These are phyloP conservation scores for Corydoras sp. DNA, from an alignment of 2,113 vertebrate genomes.

Conservation along the genomic window DNA sequence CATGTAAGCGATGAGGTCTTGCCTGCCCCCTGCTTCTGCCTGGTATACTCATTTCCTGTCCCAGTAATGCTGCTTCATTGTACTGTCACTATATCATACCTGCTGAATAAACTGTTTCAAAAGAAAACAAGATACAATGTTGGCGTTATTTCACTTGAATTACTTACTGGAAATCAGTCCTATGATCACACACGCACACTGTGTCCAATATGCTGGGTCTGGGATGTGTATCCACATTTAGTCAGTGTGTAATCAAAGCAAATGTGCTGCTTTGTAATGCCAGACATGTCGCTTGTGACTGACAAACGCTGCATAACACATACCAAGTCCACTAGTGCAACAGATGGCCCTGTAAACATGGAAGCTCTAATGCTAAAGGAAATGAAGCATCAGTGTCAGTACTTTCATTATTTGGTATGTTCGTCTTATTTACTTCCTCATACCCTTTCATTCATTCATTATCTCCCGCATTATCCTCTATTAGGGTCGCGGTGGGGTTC, in stretches of 20 bases:
- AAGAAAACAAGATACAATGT: constrained; percentile 46
- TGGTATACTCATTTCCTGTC: constrained; percentile 54
- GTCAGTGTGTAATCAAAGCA: constrained; percentile 15
- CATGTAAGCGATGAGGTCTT: constrained; percentile 59
- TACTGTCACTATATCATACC: constrained; percentile 62
- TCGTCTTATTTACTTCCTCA: too few relatives aligned
- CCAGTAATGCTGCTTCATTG: constrained; percentile 72
- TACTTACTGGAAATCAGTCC: not conserved
- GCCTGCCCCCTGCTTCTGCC: constrained; percentile 45
- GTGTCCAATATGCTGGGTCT: constrained; percentile 14
- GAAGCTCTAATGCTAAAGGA: not conserved
- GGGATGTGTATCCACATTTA: constrained; percentile 3
- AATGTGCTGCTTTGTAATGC: constrained; percentile 22
- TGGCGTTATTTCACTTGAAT: constrained; percentile 18
- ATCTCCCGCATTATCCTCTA: too few relatives aligned
- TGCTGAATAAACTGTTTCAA: constrained; percentile 68
- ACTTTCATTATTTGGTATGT: too few relatives aligned
- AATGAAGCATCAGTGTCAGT: too few relatives aligned
- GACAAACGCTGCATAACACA: not conserved
- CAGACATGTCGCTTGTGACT: not conserved
- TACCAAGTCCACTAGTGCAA: not conserved
- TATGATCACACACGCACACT: constrained; percentile 9
- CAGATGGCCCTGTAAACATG: constrained; percentile 5
- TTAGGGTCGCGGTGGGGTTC: too few relatives aligned
- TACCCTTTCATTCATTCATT: too few relatives aligned